Evolutionary conservation across 2,888 invertebrate genomes (phyloP).

Genomic region (Dynastes tityus): DNA sequence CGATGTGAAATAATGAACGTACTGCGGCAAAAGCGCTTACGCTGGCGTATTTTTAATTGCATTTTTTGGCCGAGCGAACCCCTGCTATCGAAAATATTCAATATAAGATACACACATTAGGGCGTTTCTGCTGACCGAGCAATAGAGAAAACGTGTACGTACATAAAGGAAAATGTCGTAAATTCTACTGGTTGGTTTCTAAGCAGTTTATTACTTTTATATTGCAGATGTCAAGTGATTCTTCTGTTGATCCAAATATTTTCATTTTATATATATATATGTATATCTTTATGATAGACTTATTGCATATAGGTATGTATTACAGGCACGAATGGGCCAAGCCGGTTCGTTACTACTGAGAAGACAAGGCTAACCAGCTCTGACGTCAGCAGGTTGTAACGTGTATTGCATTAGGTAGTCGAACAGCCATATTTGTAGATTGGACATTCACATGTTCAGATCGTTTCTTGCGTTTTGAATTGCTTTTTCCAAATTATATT

Average conservation of each 20-base stretch:
- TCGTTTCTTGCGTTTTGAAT: no score
- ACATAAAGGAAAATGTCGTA: not conserved
- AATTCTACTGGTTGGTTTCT: not conserved
- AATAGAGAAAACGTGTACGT: constrained; percentile 6
- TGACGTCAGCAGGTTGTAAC: no score
- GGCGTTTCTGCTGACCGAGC: constrained; percentile 11
- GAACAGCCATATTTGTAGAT: no score
- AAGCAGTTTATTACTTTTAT: constrained; percentile 5
- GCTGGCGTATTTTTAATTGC: constrained; percentile 39
- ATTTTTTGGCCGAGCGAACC: constrained; percentile 11
- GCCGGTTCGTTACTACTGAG: no score
- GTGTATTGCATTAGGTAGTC: no score
- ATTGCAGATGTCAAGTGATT: no score
- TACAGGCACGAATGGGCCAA: not conserved
- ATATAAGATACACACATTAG: constrained; percentile 18
- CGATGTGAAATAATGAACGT: constrained; percentile 18
- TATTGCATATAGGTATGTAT: not conserved
- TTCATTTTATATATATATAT: no score
- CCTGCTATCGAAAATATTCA: constrained; percentile 25
- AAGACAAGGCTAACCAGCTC: no score
- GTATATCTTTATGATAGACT: not conserved
- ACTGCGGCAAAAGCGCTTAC: constrained; percentile 8
- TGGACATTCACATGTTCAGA: no score
- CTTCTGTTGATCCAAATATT: no score
- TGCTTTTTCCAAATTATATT: no score